phyloP scores from a whole-genome alignment of 2,797 vertebrate genomes.

The Spheniscus humboldti region DNA sequence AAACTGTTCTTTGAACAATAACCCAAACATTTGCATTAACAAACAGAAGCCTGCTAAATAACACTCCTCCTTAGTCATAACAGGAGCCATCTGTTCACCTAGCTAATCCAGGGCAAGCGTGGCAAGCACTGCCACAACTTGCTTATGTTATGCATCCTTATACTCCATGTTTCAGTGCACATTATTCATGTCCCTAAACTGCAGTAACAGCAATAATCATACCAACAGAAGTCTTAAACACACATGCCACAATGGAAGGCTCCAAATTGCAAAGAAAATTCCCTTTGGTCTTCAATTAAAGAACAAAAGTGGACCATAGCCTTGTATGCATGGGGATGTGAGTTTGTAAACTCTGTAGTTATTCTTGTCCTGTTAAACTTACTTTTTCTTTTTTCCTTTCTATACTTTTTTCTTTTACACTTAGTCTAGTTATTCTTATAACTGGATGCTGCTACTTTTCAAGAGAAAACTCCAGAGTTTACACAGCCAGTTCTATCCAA shows the following conservation, averaged over 20 bases:
- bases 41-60: not conserved
- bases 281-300: not conserved
- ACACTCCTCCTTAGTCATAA: not conserved
- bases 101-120: not conserved
- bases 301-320: fast-evolving
- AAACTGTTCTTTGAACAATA: not conserved
- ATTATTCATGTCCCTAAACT: not conserved
- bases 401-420: not conserved
- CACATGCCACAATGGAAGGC: not conserved
- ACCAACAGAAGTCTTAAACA: not conserved
- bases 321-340: fast-evolving
- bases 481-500: fast-evolving
- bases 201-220: not conserved
- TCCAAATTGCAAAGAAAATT: not conserved
- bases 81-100: constrained; percentile 9
- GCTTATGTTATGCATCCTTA: not conserved
- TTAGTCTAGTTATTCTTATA: not conserved
- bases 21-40: constrained; percentile 13
- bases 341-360: not conserved
- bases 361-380: not conserved
- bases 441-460: not conserved
- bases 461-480: fast-evolving
- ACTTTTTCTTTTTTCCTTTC: not conserved
- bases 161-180: not conserved
- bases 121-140: not conserved